Conservation (phyloP, 2,113 vertebrate genomes). For the Cavia porcellus region DNA sequence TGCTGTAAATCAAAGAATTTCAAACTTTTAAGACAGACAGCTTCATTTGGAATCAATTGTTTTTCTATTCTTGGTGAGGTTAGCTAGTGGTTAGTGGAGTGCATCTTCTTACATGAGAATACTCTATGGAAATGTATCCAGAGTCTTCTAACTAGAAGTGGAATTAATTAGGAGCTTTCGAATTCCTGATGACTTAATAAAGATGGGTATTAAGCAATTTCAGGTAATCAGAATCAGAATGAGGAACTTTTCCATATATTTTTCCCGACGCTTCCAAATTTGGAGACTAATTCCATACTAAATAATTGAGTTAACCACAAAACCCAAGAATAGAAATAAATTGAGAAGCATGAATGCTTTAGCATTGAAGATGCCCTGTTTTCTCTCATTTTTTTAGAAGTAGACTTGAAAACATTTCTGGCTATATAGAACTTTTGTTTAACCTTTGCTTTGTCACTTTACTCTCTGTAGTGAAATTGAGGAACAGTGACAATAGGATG, state of each 20-base stretch:
- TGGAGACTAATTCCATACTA: constrained; percentile 32
- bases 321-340: not conserved
- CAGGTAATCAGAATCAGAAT: constrained; percentile 7
- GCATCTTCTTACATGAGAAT: constrained; percentile 21
- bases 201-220: constrained; percentile 12
- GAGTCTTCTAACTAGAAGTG: not conserved
- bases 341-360: not conserved
- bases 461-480: not conserved
- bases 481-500: not conserved
- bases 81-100: not conserved
- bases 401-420: not conserved
- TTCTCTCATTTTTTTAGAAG: constrained; percentile 11
- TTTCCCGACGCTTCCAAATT: constrained; percentile 41
- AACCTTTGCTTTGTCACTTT: not conserved
- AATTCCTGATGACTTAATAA: constrained; percentile 34
- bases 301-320: constrained; percentile 34
- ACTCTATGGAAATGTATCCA: constrained; percentile 4
- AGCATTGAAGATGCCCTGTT: not conserved
- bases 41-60: not conserved
- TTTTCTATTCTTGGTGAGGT: not conserved
- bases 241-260: not conserved
- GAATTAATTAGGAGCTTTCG: constrained; percentile 49
- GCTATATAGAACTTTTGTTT: not conserved
- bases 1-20: not conserved
- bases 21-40: not conserved